These are phyloP conservation scores for Coracias cyanogaster DNA, from an alignment of 2,797 vertebrate genomes.

Conservation along the genomic window DNA sequence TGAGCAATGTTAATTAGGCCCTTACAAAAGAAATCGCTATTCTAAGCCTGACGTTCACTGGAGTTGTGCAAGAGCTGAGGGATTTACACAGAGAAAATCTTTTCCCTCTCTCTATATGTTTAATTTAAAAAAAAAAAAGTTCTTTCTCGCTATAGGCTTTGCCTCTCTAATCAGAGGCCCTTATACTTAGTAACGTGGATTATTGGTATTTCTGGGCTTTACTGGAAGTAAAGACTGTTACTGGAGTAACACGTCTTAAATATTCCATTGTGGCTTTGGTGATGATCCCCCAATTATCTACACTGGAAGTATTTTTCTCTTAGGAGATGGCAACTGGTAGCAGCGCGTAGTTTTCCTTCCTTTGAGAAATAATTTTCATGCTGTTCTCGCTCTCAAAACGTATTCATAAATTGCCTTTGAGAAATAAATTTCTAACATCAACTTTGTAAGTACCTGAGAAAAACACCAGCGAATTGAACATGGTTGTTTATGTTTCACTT, in stretches of 20 bases:
- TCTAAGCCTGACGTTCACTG: background rate
- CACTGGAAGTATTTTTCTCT: background rate
- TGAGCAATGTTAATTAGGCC: background rate
- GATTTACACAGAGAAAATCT: background rate
- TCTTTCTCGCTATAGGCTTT: background rate
- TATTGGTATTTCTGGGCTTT: background rate
- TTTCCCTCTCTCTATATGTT: background rate
- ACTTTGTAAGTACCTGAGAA: background rate
- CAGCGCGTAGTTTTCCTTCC: accelerated
- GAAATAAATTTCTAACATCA: background rate
- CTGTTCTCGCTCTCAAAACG: background rate
- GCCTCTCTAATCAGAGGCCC: background rate
- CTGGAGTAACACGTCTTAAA: accelerated
- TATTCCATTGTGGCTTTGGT: background rate
- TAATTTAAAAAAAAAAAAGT: background rate
- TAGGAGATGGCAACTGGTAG: background rate
- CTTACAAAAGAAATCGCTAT: background rate
- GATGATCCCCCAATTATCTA: background rate
- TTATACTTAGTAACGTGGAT: background rate
- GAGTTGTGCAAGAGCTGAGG: background rate
- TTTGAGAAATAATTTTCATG: background rate
- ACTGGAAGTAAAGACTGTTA: background rate
- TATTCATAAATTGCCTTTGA: background rate
- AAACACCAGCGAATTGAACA: background rate
- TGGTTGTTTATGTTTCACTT: background rate